These are phyloP conservation scores for Brachyhypopomus gauderio DNA, from an alignment of 2,113 vertebrate species.

Conservation along the genomic window DNA sequence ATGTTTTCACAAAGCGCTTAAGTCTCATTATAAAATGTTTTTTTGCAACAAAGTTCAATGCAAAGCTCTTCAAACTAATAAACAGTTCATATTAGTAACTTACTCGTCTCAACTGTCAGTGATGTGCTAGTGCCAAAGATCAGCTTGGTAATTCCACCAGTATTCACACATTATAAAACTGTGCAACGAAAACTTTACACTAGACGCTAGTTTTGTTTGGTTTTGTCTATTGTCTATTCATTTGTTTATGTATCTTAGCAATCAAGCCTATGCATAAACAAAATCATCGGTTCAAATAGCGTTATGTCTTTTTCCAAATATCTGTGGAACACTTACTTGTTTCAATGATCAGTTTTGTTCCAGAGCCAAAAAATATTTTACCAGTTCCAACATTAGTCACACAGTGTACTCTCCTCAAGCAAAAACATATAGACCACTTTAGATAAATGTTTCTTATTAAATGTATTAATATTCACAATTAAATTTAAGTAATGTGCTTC, in stretches of 20 bases:
- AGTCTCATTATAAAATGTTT: background rate
- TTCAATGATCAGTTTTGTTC: constrained; percentile 52
- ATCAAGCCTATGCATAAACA: too few species aligned
- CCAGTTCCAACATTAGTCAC: constrained; percentile 39
- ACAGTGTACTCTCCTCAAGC: constrained; percentile 7
- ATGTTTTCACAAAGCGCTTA: too few species aligned
- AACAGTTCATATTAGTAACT: background rate
- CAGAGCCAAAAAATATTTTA: constrained; percentile 53
- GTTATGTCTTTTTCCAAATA: too few species aligned
- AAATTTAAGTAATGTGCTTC: too few species aligned
- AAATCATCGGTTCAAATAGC: too few species aligned
- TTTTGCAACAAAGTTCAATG: too few species aligned
- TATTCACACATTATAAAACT: constrained; percentile 27
- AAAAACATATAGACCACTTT: constrained; percentile 22
- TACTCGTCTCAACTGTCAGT: constrained; percentile 34
- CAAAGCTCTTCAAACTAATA: too few species aligned
- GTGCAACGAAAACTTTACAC: constrained; percentile 7
- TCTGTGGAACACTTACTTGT: constrained; percentile 48
- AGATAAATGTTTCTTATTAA: too few species aligned
- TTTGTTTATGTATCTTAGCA: too few species aligned
- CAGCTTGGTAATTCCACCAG: constrained; percentile 17
- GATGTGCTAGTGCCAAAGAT: constrained; percentile 28
- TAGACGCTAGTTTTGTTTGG: too few species aligned
- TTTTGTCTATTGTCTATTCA: too few species aligned
- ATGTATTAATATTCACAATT: too few species aligned